Conservation (phyloP, 2,113 vertebrate genomes). For the Gallinago media region DNA sequence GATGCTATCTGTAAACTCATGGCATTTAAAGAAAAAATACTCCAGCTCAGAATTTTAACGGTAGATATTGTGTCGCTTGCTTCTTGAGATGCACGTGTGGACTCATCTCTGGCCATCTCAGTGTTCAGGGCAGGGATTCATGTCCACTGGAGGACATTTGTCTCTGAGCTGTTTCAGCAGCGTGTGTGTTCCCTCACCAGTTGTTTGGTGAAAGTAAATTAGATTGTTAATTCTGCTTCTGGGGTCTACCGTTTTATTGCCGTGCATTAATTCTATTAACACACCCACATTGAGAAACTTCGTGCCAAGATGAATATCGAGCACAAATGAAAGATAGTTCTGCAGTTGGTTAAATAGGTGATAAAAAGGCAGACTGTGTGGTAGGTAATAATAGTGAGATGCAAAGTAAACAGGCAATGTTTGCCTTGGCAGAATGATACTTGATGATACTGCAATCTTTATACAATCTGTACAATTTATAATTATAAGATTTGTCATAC, state of each 20-base stretch:
- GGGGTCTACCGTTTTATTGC: constrained; percentile 1
- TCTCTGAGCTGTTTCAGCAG: background rate
- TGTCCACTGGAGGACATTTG: background rate
- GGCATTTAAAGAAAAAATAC: background rate
- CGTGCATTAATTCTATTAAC: constrained; percentile 30
- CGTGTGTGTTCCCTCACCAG: background rate
- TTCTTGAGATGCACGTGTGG: background rate
- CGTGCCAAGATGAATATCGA: background rate
- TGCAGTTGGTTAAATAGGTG: constrained; percentile 21
- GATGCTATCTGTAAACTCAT: background rate
- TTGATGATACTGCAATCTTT: background rate
- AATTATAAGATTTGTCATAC: background rate
- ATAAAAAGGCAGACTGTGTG: background rate
- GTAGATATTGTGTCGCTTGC: background rate
- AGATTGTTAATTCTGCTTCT: constrained; percentile 12
- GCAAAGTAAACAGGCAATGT: background rate
- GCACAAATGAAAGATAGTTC: background rate
- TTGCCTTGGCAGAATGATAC: background rate
- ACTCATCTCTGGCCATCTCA: background rate
- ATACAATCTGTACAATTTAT: background rate
- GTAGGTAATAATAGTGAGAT: background rate
- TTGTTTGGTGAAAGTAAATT: constrained; percentile 18
- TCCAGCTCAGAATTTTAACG: background rate
- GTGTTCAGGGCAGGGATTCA: background rate
- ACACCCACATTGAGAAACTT: background rate